A percentile compares a stretch with the other conserved stretches of the same genome.
Conservation (phyloP, 2,113 vertebrate species). For the Archilochus colubris region DNA sequence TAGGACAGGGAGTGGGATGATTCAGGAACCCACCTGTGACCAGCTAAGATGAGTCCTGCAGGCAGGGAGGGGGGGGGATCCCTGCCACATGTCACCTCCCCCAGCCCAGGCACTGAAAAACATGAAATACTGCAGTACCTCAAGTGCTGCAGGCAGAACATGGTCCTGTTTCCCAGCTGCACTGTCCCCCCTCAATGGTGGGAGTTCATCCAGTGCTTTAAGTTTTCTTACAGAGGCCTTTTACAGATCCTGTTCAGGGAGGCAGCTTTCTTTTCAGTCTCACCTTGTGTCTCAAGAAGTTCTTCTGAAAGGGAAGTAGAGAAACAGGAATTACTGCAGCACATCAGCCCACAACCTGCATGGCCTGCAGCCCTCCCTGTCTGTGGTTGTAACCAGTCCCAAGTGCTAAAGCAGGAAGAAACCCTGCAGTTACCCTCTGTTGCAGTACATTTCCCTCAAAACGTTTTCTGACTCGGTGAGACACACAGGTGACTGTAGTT, state of each 20-base stretch:
- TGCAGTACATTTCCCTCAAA: background rate
- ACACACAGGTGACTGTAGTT: fast-evolving
- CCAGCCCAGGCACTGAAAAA: background rate
- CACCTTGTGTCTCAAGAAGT: background rate
- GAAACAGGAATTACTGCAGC: background rate
- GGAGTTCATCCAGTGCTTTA: background rate
- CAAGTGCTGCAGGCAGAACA: background rate
- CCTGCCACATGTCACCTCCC: background rate
- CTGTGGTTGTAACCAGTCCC: background rate
- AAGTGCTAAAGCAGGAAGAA: background rate
- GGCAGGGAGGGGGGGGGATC: background rate
- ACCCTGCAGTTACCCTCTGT: background rate
- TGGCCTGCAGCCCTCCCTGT: fast-evolving
- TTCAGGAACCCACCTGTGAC: background rate
- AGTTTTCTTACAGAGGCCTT: background rate
- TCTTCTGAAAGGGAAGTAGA: background rate
- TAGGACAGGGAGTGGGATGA: background rate
- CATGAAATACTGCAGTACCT: too few species aligned
- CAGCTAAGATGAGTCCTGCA: background rate
- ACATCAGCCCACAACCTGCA: background rate
- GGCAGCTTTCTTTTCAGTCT: background rate
- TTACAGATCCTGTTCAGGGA: background rate
- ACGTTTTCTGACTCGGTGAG: background rate
- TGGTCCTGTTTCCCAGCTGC: background rate
- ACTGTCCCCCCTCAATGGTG: background rate